Base-by-base conservation (phyloP, 2,113 vertebrate species). In the Serranochromis macrocephalus region DNA sequence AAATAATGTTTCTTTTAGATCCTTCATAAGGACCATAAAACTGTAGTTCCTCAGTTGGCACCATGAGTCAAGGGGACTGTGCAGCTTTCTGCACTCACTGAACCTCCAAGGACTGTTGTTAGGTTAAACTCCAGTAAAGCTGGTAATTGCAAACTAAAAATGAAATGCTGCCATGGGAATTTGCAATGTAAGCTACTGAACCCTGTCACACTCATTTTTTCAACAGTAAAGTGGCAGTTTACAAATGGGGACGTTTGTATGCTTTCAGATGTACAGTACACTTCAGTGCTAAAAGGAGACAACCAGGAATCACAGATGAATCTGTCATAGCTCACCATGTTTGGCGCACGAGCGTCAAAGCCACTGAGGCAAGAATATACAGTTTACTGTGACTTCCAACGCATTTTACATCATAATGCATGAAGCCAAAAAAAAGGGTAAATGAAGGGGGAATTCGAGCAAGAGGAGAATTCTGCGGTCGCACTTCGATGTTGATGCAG, bases 121-220 rank as follows among this genome's bases (percentile, higher is more conserved):
- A 87, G 89, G 87, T 88, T 83, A 85, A 93, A 91, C 87, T 88
- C 85, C 68, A 80, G 87, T 73, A 85, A 79, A 93, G 89, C 91
- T 91, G 86, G 86, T 88, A 92, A 96, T 91, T 92, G 88, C 81
- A 90, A 87, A 57, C 86, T 89, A 84, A 87, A 91, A 88, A 81
- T 85, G 68, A 85, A 71, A 81, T 81, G 63, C 75, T 75, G 84
- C 80, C 82, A 90, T 9, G 40, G 55, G 85, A 54, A 85, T 82
- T 85, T 63, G n/a, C 68, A 84, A 57, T 86, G 68, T 78, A 58
- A 85, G 63, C 21, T 26, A 42, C 82, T 82, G 19, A 49, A 45
- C 42, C 6, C 6, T 29, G 24, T 29, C 68, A 45, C 40, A 29
- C 21, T 75, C 68, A 29, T 47, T 73, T 73, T 73, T 73, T 5